phyloP scores from a whole-genome alignment of 2,888 invertebrate species.

The Macaria notata region DNA sequence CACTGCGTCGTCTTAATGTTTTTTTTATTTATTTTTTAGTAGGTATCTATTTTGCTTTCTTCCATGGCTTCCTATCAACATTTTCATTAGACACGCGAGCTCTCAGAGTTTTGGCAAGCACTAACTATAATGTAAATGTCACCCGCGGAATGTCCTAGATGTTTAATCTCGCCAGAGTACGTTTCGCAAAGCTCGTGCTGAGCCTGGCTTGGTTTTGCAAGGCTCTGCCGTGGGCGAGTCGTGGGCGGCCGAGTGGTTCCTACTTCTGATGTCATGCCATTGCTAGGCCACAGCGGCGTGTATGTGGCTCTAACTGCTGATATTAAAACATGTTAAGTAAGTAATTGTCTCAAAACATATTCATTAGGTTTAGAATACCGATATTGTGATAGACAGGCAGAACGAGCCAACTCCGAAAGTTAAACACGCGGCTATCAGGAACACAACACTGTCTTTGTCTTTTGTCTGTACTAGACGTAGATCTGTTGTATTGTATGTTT shows the following conservation, averaged over 20 bases:
- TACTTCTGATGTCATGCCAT: slow-evolving; percentile 79
- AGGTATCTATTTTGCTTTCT: too few species aligned
- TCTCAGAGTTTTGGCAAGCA: too few species aligned
- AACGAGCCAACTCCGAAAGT: not conserved
- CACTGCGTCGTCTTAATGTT: too few species aligned
- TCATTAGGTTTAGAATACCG: not conserved
- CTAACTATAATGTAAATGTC: not conserved
- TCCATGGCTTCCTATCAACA: too few species aligned
- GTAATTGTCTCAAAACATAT: too few species aligned
- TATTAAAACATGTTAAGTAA: too few species aligned
- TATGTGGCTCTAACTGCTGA: slow-evolving; percentile 10
- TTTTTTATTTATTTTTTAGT: too few species aligned
- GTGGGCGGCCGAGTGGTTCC: slow-evolving; percentile 70
- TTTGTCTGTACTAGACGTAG: not conserved
- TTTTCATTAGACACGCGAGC: not conserved
- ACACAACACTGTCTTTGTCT: not conserved
- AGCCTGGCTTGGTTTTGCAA: slow-evolving; percentile 60
- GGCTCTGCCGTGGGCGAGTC: slow-evolving; percentile 65
- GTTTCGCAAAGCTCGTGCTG: slow-evolving; percentile 30
- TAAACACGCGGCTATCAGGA: not conserved
- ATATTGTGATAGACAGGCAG: not conserved
- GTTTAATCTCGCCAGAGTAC: slow-evolving; percentile 8
- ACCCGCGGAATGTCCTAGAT: slow-evolving; percentile 15
- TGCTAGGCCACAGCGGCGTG: slow-evolving; percentile 44
- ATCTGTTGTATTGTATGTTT: not conserved